Percentiles rank a stretch among this genome's conserved stretches.
Conservation (phyloP, 2,113 vertebrate species). For the Vulpes vulpes region DNA sequence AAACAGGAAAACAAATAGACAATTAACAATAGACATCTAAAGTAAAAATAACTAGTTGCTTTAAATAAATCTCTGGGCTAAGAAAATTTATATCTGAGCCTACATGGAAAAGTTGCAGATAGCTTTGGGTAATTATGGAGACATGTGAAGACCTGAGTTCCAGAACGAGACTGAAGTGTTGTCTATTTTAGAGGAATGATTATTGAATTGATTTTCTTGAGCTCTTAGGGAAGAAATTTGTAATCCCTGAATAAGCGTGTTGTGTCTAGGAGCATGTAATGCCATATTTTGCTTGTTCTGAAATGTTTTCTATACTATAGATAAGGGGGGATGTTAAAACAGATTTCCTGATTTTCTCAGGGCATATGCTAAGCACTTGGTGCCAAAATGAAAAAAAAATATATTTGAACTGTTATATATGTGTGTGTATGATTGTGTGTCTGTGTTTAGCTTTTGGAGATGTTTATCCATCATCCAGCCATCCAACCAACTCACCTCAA, state of each 20-base stretch:
- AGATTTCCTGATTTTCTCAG: not conserved
- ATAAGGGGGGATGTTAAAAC: not conserved
- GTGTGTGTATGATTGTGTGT: not conserved
- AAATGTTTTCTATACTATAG: conserved; percentile 24
- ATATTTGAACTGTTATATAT: not conserved
- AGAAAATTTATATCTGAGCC: not conserved
- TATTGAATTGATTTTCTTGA: conserved; percentile 40
- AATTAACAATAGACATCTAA: not conserved
- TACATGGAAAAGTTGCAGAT: conserved; percentile 7
- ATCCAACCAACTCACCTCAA: not conserved
- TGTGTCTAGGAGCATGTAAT: conserved; percentile 37
- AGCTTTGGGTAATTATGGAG: not conserved
- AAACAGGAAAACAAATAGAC: conserved; percentile 9
- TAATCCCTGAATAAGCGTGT: not conserved
- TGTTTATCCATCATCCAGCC: not conserved
- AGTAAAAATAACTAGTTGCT: conserved; percentile 35
- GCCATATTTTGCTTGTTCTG: conserved; percentile 13
- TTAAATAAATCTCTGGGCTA: not conserved
- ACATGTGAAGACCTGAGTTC: not conserved
- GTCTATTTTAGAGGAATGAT: not conserved
- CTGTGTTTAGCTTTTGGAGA: not conserved
- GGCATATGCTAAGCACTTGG: not conserved
- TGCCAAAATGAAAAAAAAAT: not conserved
- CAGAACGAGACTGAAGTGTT: not conserved
- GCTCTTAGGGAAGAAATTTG: not conserved